These are phyloP conservation scores for Ormyrus pomaceus DNA, from an alignment of 2,888 invertebrate genomes.

Conservation along the genomic window DNA sequence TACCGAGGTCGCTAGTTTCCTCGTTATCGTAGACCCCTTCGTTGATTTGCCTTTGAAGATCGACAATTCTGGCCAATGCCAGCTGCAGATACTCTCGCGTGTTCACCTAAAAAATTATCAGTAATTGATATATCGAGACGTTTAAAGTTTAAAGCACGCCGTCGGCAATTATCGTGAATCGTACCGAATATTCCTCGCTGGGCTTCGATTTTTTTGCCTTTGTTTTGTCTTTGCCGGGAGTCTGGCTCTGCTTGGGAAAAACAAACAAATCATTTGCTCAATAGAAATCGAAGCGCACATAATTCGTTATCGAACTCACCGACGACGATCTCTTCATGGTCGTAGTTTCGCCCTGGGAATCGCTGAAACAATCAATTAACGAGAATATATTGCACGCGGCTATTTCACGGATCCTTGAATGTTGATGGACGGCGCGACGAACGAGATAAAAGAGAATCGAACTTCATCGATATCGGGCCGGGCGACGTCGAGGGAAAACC, in stretches of 20 bases:
- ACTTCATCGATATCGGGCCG: neutral
- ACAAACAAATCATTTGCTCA: neutral
- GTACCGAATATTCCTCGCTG: slow-evolving; percentile 44
- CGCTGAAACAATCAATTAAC: slow-evolving; percentile 43
- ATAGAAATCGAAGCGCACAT: neutral
- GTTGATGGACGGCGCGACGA: neutral
- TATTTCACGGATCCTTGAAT: slow-evolving; percentile 24
- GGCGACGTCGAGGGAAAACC: neutral
- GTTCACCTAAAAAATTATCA: slow-evolving; percentile 59
- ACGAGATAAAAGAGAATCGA: slow-evolving; percentile 23
- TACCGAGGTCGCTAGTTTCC: slow-evolving; percentile 45
- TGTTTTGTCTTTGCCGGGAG: slow-evolving; percentile 8
- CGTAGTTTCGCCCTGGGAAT: slow-evolving; percentile 22
- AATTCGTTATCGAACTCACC: slow-evolving; percentile 62
- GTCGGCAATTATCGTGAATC: neutral
- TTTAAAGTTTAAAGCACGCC: neutral
- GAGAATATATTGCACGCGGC: slow-evolving; percentile 9
- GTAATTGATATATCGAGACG: neutral
- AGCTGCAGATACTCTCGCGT: slow-evolving; percentile 70
- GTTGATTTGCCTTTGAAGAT: slow-evolving; percentile 69
- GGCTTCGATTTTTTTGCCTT: slow-evolving; percentile 39
- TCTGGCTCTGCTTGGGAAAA: slow-evolving; percentile 16
- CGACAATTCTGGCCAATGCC: slow-evolving; percentile 67
- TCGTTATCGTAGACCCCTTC: slow-evolving; percentile 59
- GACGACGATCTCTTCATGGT: slow-evolving; percentile 70